phyloP scores from a whole-genome alignment of 2,113 vertebrate genomes.

The Gila orcuttii region DNA sequence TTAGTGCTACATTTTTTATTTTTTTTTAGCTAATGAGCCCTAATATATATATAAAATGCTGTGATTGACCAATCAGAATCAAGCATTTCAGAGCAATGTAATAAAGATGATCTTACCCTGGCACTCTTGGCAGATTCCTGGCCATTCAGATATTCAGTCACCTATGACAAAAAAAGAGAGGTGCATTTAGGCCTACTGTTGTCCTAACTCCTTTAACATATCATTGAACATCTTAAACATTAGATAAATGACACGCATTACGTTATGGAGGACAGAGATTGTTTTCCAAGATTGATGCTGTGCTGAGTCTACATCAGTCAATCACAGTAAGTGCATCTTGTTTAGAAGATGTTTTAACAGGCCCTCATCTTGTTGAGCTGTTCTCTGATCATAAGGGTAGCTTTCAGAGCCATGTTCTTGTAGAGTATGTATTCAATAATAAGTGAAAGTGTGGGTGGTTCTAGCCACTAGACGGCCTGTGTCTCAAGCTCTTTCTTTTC shows the following conservation, averaged over 20 bases:
- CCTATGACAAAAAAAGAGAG: conserved; percentile 69
- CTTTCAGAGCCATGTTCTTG: not conserved
- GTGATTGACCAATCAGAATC: not conserved
- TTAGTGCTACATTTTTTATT: too few relatives aligned
- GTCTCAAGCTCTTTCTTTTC: not conserved
- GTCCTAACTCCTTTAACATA: conserved; percentile 6
- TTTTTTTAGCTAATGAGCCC: too few relatives aligned
- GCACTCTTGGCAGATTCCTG: conserved; percentile 92
- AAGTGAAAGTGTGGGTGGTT: conserved; percentile 23
- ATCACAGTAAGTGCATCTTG: not conserved
- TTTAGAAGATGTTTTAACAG: conserved; percentile 4
- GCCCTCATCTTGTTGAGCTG: not conserved
- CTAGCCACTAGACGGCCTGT: not conserved
- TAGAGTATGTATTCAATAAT: not conserved
- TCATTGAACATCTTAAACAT: not conserved
- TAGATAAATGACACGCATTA: not conserved
- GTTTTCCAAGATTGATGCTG: not conserved
- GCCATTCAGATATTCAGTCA: conserved; percentile 88
- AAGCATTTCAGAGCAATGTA: not conserved
- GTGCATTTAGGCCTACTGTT: conserved; percentile 42
- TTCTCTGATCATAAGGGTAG: conserved; percentile 6
- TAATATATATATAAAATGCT: not conserved
- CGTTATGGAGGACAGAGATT: not conserved
- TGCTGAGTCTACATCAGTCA: conserved; percentile 3
- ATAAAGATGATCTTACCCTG: conserved; percentile 78